Percentiles rank a stretch among this genome's conserved stretches.
phyloP scores from a whole-genome alignment of 2,797 vertebrate genomes.

The Onychomys torridus region DNA sequence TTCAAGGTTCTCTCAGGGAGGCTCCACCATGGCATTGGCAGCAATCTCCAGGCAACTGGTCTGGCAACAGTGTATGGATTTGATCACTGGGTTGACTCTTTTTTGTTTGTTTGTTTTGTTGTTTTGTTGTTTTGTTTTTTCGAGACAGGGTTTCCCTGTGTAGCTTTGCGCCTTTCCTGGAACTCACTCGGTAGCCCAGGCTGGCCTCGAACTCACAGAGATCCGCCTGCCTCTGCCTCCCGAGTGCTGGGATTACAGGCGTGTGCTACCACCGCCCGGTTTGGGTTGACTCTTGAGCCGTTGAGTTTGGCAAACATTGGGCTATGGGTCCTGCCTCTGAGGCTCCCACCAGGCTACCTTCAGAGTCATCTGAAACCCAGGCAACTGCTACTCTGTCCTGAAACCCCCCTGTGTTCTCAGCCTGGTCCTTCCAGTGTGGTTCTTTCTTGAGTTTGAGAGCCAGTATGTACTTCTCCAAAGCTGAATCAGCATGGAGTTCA shows the following conservation, averaged over 20 bases:
- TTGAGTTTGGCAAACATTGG: not conserved
- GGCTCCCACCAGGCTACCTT: not conserved
- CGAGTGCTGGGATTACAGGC: too few species aligned
- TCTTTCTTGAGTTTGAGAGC: too few species aligned
- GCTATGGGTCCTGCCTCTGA: not conserved
- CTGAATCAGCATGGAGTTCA: not conserved
- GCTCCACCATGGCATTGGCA: not conserved
- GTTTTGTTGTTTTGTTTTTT: too few species aligned
- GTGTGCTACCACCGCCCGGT: too few species aligned
- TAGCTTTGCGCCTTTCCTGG: too few species aligned
- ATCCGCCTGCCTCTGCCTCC: too few species aligned
- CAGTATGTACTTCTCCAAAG: fast-evolving
- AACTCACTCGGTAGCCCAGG: too few species aligned
- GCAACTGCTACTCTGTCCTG: not conserved
- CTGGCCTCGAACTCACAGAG: too few species aligned
- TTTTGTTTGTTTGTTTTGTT: too few species aligned
- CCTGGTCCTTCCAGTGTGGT: not conserved
- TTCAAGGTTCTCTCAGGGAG: not conserved
- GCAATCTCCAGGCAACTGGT: not conserved
- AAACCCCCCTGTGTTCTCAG: not conserved
- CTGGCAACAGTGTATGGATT: not conserved
- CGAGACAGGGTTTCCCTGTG: too few species aligned
- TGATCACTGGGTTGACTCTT: not conserved
- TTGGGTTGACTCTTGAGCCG: not conserved
- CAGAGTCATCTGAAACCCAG: not conserved